Conservation (phyloP, 2,888 invertebrate species). For the Cryptus armator region DNA sequence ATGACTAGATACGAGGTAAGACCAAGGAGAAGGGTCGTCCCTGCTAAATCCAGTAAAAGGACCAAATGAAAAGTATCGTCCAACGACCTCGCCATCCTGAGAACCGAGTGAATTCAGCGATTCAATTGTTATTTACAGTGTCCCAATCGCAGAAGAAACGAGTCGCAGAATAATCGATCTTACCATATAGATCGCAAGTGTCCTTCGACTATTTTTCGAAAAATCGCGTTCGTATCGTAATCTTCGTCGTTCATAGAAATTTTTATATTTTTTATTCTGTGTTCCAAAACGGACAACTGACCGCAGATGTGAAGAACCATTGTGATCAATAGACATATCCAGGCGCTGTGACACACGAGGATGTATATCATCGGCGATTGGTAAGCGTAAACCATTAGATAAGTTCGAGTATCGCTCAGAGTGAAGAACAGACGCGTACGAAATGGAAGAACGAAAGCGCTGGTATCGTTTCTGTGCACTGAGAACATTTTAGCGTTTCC, state of each 20-base stretch:
- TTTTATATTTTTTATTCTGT: constrained; percentile 66
- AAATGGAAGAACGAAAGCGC: constrained; percentile 42
- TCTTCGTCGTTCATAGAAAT: not conserved
- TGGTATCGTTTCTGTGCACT: constrained; percentile 48
- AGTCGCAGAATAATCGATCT: not conserved
- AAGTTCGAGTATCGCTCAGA: constrained; percentile 42
- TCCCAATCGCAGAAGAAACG: not conserved
- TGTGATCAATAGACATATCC: constrained; percentile 67
- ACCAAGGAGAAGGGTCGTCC: constrained; percentile 39
- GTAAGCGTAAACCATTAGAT: constrained; percentile 66
- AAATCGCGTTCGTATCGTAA: constrained; percentile 2
- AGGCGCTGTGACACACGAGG: constrained; percentile 57
- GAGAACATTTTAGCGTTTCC: not conserved
- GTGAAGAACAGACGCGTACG: constrained; percentile 59
- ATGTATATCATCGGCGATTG: constrained; percentile 65
- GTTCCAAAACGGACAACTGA: constrained; percentile 67
- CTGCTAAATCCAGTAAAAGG: constrained; percentile 28
- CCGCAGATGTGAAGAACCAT: constrained; percentile 70
- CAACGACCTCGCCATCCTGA: constrained; percentile 49
- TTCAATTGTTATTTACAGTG: not conserved
- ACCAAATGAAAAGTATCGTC: constrained; percentile 37
- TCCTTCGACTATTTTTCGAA: constrained; percentile 56
- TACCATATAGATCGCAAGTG: constrained; percentile 67
- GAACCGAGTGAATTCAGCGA: not conserved
- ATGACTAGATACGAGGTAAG: not conserved